Evolutionary conservation across 2,888 invertebrate species (phyloP).

Genomic region (Hylaea fasciaria): DNA sequence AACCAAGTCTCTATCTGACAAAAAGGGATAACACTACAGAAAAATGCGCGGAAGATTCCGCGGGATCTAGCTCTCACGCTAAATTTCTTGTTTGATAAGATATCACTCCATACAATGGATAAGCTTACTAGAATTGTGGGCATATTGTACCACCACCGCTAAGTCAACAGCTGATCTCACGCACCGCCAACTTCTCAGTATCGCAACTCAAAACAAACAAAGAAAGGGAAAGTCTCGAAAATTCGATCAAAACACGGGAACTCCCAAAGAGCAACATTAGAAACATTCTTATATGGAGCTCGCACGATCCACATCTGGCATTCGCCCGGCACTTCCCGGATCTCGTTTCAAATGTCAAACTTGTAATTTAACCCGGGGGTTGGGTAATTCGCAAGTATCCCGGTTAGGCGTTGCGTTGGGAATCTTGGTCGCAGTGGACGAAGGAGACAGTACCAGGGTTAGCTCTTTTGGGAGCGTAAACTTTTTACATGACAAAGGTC

Average conservation of each 20-base stretch:
- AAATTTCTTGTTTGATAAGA: too few species aligned
- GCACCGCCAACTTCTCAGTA: neutral
- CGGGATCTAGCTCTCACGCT: too few species aligned
- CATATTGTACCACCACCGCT: too few species aligned
- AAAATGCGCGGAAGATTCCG: too few species aligned
- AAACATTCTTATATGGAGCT: conserved; percentile 23
- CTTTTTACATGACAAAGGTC: too few species aligned
- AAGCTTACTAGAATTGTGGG: too few species aligned
- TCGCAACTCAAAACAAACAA: conserved; percentile 24
- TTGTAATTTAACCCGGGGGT: conserved; percentile 37
- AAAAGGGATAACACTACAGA: too few species aligned
- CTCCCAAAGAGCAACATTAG: conserved; percentile 19
- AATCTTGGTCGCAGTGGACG: conserved; percentile 8
- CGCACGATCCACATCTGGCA: conserved; percentile 24
- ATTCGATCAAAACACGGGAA: conserved; percentile 27
- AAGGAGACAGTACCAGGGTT: conserved; percentile 9
- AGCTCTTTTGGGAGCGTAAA: neutral
- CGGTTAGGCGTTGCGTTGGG: conserved; percentile 27
- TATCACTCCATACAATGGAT: too few species aligned
- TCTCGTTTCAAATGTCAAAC: conserved; percentile 37
- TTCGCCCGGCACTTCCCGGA: conserved; percentile 30
- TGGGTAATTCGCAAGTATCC: conserved; percentile 34
- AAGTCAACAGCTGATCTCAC: too few species aligned
- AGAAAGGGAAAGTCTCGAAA: conserved; percentile 23
- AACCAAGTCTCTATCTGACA: too few species aligned